Percentiles rank a stretch among this genome's conserved stretches.
Evolutionary conservation across 1,140 invertebrate species (phyloP).

Genomic region (Drosophila orosa): DNA sequence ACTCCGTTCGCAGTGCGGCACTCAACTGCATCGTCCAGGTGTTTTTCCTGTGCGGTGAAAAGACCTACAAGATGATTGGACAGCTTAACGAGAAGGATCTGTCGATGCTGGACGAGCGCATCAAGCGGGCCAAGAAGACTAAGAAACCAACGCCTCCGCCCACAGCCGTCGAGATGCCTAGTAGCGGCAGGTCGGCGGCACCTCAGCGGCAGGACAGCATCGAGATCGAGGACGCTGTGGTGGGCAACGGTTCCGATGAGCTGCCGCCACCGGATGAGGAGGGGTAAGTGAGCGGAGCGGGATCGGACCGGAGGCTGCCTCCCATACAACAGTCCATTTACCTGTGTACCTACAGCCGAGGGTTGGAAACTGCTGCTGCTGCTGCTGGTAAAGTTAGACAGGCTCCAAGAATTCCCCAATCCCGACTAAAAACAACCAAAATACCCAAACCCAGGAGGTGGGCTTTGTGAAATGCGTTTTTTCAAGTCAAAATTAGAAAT

Average conservation of each 20-base stretch:
- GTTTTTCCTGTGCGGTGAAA: conserved; percentile 95
- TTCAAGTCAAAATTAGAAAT: conserved; percentile 1
- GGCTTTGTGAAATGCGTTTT: not conserved
- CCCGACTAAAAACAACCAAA: not conserved
- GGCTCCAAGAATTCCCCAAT: not conserved
- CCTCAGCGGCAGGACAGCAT: conserved; percentile 79
- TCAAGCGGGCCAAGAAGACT: conserved; percentile 93
- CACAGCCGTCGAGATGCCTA: conserved; percentile 69
- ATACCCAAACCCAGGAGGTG: not conserved
- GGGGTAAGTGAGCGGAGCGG: conserved; percentile 53
- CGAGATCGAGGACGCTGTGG: conserved; percentile 79
- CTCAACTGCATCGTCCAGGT: conserved; percentile 96
- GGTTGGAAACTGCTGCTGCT: conserved; percentile 31
- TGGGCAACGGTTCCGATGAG: conserved; percentile 78
- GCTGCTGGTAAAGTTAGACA: conserved; percentile 4
- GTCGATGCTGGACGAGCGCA: conserved; percentile 96
- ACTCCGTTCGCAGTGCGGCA: conserved; percentile 97
- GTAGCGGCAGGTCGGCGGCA: conserved; percentile 66
- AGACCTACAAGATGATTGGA: conserved; percentile 95
- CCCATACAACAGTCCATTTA: conserved; percentile 3
- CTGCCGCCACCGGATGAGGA: conserved; percentile 79
- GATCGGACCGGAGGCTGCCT: not conserved
- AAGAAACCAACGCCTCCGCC: conserved; percentile 84
- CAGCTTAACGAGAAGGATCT: conserved; percentile 96
- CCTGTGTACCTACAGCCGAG: conserved; percentile 23